These are phyloP conservation scores for Sinonovacula constricta DNA, from an alignment of 1,140 invertebrate species.

Conservation along the genomic window DNA sequence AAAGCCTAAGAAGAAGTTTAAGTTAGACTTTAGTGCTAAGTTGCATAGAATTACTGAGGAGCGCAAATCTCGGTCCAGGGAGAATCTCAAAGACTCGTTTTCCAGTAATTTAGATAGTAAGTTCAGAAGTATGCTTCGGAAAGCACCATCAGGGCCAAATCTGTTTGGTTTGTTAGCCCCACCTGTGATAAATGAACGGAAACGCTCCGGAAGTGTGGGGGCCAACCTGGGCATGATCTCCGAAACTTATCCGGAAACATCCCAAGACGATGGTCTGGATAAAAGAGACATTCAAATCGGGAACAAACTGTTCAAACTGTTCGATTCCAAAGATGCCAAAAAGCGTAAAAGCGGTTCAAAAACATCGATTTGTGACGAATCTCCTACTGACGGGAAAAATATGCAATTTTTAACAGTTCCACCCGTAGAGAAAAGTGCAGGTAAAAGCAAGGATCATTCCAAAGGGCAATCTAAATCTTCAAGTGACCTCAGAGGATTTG, in stretches of 20 bases:
- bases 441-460: conserved; percentile 37
- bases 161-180: conserved; percentile 71
- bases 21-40: conserved; percentile 72
- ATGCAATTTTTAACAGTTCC: conserved; percentile 52
- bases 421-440: not conserved
- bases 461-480: not conserved
- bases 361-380: conserved; percentile 51
- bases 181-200: conserved; percentile 64
- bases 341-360: conserved; percentile 50
- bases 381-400: conserved; percentile 28
- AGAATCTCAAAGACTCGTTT: conserved; percentile 66
- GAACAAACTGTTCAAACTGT: conserved; percentile 45
- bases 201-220: conserved; percentile 73
- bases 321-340: conserved; percentile 51
- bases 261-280: conserved; percentile 11
- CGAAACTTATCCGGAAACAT: conserved; percentile 23
- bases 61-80: conserved; percentile 66
- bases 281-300: conserved; percentile 4
- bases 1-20: conserved; percentile 72
- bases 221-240: conserved; percentile 61
- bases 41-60: conserved; percentile 75
- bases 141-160: conserved; percentile 73
- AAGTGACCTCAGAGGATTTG: not conserved
- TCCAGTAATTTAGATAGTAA: conserved; percentile 60
- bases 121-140: conserved; percentile 64